These are phyloP conservation scores for Timema podura DNA, from an alignment of 2,888 invertebrate genomes.

Conservation along the genomic window DNA sequence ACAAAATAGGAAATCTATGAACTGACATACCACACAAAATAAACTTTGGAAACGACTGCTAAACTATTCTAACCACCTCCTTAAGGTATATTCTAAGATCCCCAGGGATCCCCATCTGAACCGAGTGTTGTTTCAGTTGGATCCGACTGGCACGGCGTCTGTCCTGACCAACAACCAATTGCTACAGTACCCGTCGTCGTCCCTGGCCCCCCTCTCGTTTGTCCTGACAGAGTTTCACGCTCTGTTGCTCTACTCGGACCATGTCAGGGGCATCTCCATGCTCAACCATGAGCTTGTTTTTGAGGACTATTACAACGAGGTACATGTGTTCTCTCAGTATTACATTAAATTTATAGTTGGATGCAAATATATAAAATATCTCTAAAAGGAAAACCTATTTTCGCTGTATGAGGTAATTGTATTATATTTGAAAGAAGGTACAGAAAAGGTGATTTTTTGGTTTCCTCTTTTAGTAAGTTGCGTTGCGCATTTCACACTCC, in stretches of 20 bases:
- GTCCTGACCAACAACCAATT: conserved; percentile 34
- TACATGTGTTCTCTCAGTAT: conserved; percentile 27
- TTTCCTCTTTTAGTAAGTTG: too few relatives aligned
- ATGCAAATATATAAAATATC: too few relatives aligned
- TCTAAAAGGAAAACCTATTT: too few relatives aligned
- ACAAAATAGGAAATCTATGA: too few relatives aligned
- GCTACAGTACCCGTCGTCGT: conserved; percentile 41
- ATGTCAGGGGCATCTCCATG: conserved; percentile 77
- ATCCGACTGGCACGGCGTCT: conserved; percentile 25
- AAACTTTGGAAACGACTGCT: background rate
- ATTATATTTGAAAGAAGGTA: too few relatives aligned
- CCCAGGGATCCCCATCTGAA: background rate
- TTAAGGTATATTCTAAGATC: too few relatives aligned
- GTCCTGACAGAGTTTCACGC: conserved; percentile 89
- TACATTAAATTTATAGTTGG: too few relatives aligned
- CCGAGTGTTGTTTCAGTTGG: conserved; percentile 20
- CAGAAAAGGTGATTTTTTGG: too few relatives aligned
- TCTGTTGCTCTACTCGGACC: conserved; percentile 75
- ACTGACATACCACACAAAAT: too few relatives aligned
- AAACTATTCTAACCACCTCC: too few relatives aligned
- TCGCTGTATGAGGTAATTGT: too few relatives aligned
- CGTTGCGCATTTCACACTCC: too few relatives aligned
- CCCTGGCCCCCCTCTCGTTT: conserved; percentile 64
- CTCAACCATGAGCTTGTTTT: conserved; percentile 82
- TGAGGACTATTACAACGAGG: conserved; percentile 76